Conservation (phyloP, 64 coral and sea anemone genomes). For the Pachyseris speciosa region DNA sequence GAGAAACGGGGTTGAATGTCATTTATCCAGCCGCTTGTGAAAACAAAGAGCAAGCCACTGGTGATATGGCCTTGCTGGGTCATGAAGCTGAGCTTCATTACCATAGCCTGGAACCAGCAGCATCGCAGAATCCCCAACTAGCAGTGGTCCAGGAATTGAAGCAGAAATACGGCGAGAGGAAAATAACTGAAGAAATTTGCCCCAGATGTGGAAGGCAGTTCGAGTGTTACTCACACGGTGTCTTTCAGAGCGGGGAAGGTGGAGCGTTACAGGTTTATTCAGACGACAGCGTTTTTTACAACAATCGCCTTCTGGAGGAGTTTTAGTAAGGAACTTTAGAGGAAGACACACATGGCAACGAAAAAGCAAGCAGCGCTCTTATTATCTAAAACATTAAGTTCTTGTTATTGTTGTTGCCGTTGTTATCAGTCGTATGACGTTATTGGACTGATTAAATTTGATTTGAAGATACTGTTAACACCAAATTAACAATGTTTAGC, state of each 20-base stretch:
- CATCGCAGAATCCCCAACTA: background rate
- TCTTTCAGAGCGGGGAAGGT: background rate
- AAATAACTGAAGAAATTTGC: conserved; percentile 8
- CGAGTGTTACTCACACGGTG: background rate
- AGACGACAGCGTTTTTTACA: background rate
- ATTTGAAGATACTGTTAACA: background rate
- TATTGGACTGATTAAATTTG: background rate
- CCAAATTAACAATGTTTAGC: no score
- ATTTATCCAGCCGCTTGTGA: background rate
- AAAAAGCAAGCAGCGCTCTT: no score
- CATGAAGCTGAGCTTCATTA: conserved; percentile 23
- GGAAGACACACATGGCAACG: no score
- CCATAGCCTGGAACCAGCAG: conserved; percentile 4
- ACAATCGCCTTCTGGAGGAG: background rate
- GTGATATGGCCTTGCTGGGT: conserved; percentile 13
- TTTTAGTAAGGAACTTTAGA: background rate
- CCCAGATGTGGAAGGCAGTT: conserved; percentile 1
- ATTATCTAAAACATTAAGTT: background rate
- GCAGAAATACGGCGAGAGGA: background rate
- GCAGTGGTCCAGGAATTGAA: background rate
- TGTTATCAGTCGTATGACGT: background rate
- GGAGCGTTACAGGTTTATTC: background rate
- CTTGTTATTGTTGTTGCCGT: background rate
- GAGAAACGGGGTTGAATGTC: no score
- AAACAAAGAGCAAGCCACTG: background rate